phyloP scores from a whole-genome alignment of 1,140 invertebrate genomes.

The Muscidifurax raptorellus region DNA sequence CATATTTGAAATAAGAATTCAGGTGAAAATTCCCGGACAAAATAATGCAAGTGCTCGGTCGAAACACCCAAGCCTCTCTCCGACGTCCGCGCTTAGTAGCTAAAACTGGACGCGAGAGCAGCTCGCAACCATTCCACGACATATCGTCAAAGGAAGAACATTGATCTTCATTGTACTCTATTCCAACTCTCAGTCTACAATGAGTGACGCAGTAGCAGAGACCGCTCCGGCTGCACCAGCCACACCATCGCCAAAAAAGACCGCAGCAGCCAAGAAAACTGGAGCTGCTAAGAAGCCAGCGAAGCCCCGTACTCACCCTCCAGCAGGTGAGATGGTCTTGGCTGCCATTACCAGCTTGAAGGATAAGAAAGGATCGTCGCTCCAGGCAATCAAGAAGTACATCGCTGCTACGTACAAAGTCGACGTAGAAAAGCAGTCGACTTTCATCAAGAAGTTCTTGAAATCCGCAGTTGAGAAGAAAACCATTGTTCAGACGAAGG shows the following conservation, averaged over 20 bases:
- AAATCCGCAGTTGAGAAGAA: slow-evolving; percentile 77
- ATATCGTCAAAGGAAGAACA: no score
- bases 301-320: no score
- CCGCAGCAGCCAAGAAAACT: slow-evolving; percentile 61
- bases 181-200: background rate
- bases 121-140: no score
- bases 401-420: slow-evolving; percentile 77
- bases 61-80: no score
- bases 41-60: no score
- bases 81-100: no score
- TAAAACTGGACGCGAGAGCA: no score
- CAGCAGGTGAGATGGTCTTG: slow-evolving; percentile 77
- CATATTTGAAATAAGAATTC: no score
- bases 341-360: slow-evolving; percentile 78
- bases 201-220: slow-evolving; percentile 4
- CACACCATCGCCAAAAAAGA: slow-evolving; percentile 65
- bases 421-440: slow-evolving; percentile 77
- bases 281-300: no score
- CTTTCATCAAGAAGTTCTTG: slow-evolving; percentile 79
- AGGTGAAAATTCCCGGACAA: no score
- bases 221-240: background rate
- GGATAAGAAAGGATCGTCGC: slow-evolving; percentile 78
- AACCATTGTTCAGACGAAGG: slow-evolving; percentile 78
- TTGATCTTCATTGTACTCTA: no score
- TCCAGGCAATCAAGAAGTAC: slow-evolving; percentile 81